Evolutionary conservation across 2,888 invertebrate species (phyloP), one percentile per base, ranked within the genome.

Genomic region (Hirtodrosophila cameraria): DNA sequence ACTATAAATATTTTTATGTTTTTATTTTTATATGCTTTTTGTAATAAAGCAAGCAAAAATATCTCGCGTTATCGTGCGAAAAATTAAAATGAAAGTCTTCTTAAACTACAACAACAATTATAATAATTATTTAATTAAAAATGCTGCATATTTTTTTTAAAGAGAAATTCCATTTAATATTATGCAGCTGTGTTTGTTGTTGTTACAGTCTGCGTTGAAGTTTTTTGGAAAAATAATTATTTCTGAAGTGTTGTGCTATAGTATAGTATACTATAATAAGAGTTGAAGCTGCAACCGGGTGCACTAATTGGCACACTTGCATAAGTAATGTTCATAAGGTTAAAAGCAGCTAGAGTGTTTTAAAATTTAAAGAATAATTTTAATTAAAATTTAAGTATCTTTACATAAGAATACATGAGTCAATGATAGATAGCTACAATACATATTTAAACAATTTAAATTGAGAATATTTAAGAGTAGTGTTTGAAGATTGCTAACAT

Each of bases 61-160:
- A 52, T 52, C 43, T 50, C 20, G 65, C 30, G 45, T 25, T 49
- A 45, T 58, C 38, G 23, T 35, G 57, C 57, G 61, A 42, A 58
- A 65, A 75, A 57, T 77, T 33, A 66, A 67, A 57, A 62, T 45
- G 38, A 48, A 75, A 81, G 78, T 73, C 78, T 73, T 75, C 55
- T 75, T 81, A 67, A 69, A 57, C 73, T 60, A 69, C 78, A 72
- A 59, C 60, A 72, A 68, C 72, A 78, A 78, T 75, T 75, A 77
- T 62, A 58, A 81, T 82, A 79, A 80, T 80, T 79, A 80, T 82
- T 80, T 80, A 73, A 80, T 80, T 80, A 82, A 80, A 80, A 80
- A 66, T 65, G 41, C 46, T 65, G 55, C 27, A 54, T 49, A 57
- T 15, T 27, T 23, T 15, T 38, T 49, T 68, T 75, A 50, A 60